Conservation (phyloP, 2,113 vertebrate genomes). For the Atlantisia rogersi region DNA sequence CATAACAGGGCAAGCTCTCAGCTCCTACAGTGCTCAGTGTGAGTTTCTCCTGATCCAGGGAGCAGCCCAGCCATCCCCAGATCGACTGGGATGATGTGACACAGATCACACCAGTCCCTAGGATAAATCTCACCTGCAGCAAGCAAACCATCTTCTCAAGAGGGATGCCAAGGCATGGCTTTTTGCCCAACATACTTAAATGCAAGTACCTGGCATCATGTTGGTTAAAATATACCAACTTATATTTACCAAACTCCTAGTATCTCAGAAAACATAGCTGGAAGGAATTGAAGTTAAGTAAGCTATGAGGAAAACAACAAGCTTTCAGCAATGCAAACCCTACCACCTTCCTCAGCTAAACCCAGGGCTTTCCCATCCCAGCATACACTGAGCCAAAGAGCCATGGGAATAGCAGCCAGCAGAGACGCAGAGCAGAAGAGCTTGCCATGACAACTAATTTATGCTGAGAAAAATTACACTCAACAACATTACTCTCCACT, state of each 20-base stretch:
- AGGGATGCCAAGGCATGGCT: background rate
- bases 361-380: background rate
- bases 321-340: background rate
- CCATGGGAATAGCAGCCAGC: background rate
- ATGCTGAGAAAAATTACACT: background rate
- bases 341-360: background rate
- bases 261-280: rapidly evolving
- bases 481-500: background rate
- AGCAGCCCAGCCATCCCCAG: background rate
- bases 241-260: background rate
- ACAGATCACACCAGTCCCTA: background rate
- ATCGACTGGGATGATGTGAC: rapidly evolving
- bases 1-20: background rate
- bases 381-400: background rate
- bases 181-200: background rate
- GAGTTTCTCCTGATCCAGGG: rapidly evolving
- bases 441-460: background rate
- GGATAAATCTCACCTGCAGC: background rate
- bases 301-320: background rate
- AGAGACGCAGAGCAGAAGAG: rapidly evolving
- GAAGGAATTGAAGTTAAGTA: background rate
- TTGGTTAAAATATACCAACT: background rate
- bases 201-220: background rate
- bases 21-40: rapidly evolving
- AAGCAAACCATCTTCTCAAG: background rate